These are phyloP conservation scores for Pipistrellus nathusii DNA, from an alignment of 2,797 vertebrate species.

Conservation along the genomic window DNA sequence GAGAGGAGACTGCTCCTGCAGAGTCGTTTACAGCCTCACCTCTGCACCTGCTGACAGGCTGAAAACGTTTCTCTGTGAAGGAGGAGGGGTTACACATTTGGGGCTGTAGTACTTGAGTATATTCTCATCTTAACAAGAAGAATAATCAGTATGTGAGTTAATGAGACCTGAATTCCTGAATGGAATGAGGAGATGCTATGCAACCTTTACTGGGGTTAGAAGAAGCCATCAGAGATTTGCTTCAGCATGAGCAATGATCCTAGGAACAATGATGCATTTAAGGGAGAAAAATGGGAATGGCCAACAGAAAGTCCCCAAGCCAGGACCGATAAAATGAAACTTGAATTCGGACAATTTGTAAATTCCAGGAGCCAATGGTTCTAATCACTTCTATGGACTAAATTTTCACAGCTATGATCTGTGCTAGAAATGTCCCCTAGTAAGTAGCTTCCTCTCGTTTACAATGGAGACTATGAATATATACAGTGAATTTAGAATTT, in stretches of 20 bases:
- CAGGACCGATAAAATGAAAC: not conserved
- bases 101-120: not conserved
- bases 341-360: not conserved
- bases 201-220: not conserved
- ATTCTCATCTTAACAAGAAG: not conserved
- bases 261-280: not conserved
- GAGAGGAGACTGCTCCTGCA: not conserved
- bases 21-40: not conserved
- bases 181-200: not conserved
- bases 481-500: not conserved
- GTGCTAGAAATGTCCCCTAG: not conserved
- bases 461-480: not conserved
- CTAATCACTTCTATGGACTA: not conserved
- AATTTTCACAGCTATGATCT: not conserved
- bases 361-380: not conserved
- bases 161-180: not conserved
- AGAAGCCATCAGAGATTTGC: not conserved
- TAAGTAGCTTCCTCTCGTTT: not conserved
- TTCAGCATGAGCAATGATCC: not conserved
- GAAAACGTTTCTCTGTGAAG: not conserved
- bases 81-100: not conserved
- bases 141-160: not conserved
- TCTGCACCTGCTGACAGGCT: not conserved
- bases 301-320: not conserved
- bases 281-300: not conserved